Percentiles rank a stretch among this genome's conserved stretches.
These are phyloP conservation scores for Lepus timidus DNA, from an alignment of 2,113 vertebrate genomes.

Conservation along the genomic window DNA sequence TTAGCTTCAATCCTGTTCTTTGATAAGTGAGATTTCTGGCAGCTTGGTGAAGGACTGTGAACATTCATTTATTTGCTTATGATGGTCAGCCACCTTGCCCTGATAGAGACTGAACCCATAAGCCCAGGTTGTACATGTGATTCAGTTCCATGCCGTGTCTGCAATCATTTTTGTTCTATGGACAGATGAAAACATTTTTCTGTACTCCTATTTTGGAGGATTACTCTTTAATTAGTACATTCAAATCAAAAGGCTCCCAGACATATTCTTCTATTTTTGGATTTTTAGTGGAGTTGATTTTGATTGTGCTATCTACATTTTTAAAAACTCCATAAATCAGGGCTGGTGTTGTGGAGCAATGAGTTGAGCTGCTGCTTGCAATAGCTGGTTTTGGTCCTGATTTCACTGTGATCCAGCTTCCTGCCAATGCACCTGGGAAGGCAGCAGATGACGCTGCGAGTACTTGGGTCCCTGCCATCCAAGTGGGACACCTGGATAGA, in stretches of 20 bases:
- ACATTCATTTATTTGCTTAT: background rate
- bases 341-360: too few relatives aligned
- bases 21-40: background rate
- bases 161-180: background rate
- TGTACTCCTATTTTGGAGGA: constrained; percentile 15
- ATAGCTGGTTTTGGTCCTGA: too few relatives aligned
- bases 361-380: too few relatives aligned
- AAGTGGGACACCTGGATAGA: too few relatives aligned
- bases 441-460: too few relatives aligned
- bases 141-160: background rate
- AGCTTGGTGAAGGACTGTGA: background rate
- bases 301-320: background rate
- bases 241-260: background rate
- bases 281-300: constrained; percentile 34
- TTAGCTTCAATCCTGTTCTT: background rate
- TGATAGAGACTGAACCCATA: too few relatives aligned
- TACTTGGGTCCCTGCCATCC: too few relatives aligned
- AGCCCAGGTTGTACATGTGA: too few relatives aligned
- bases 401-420: too few relatives aligned
- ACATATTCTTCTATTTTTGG: background rate
- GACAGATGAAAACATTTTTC: background rate
- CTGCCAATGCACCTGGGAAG: too few relatives aligned
- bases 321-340: background rate
- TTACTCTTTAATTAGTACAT: background rate
- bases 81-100: background rate